Evolutionary conservation across 2,888 invertebrate species (phyloP).

Genomic region (Nomada hirtipes): DNA sequence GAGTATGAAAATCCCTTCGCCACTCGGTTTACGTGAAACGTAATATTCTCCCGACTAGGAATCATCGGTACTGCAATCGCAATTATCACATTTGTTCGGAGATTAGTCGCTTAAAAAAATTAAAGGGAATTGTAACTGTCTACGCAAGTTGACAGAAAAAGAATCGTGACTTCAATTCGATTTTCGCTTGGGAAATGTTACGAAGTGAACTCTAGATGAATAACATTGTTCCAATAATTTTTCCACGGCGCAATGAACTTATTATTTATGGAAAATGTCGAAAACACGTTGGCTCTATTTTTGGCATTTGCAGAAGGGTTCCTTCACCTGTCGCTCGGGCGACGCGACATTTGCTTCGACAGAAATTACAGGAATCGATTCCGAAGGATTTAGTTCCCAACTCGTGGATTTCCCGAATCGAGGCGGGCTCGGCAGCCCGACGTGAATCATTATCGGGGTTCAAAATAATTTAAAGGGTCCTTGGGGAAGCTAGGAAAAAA

Average conservation of each 20-base stretch:
- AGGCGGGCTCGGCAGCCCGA: not conserved
- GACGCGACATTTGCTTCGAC: not conserved
- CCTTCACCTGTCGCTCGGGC: not conserved
- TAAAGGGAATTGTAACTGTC: slow-evolving; percentile 30
- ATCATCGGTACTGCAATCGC: slow-evolving; percentile 2
- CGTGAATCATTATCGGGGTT: not conserved
- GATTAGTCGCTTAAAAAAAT: slow-evolving; percentile 22
- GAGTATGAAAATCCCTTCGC: slow-evolving; percentile 6
- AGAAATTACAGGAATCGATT: slow-evolving; percentile 40
- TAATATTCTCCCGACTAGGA: slow-evolving; percentile 13
- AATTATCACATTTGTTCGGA: slow-evolving; percentile 28
- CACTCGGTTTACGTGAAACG: not conserved
- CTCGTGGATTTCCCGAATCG: not conserved
- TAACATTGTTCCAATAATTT: too few relatives aligned
- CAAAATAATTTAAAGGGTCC: not conserved
- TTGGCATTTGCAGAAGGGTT: not conserved
- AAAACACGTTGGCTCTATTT: not conserved
- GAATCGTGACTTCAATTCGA: not conserved
- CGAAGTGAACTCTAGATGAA: too few relatives aligned
- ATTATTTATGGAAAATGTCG: not conserved
- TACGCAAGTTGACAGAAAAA: not conserved
- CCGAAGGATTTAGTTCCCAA: slow-evolving; percentile 14
- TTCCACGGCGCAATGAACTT: too few relatives aligned
- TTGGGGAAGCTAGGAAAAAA: too few relatives aligned
- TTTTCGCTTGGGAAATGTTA: not conserved